Evolutionary conservation across 1,140 invertebrate genomes (phyloP), one percentile per base, ranked within the genome.

Genomic region (Hetaerina americana): DNA sequence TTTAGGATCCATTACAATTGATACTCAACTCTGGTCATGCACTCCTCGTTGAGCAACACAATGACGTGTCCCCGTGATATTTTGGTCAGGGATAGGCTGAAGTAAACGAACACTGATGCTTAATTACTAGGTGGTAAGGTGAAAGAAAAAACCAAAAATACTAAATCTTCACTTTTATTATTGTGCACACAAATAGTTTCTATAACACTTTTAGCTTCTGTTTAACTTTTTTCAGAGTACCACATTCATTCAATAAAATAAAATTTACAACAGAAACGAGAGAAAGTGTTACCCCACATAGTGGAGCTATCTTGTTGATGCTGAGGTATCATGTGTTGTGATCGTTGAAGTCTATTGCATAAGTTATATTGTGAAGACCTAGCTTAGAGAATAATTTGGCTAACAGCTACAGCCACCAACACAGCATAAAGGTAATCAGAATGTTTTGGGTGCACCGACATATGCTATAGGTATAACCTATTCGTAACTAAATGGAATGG

Each of bases 201-300:
- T 57, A 57, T 57, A 12, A 18, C 22, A 57, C 40, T 18, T 12
- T 57, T 57, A 12, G 22, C 10, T 57, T 57, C 40, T 57, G 40
- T 57, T 18, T 18, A 57, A 57, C 22, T 57, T 5, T 57, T 18
- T 1, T n/a, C 40, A 18, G 15, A n/a, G 40, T 57, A 12, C 22
- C 40, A 57, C 40, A 57, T n/a, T n/a, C n/a, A n/a, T n/a, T 57
- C 40, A 57, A 57, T 57, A 57, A 57, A 57, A 57, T 57, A 57
- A 57, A 57, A 18, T 57, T n/a, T 57, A 57, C 15, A 57, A 5
- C 22, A n/a, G 40, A 12, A 57, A 57, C 22, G 2, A n/a, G 40
- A 57, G 40, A 57, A 18, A 57, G 15, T 57, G 40, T 57, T n/a
- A 57, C 40, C 40, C 40, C 40, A 57, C 40, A 57, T 57, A 57